Percentiles rank a stretch among this genome's conserved stretches.
Evolutionary conservation across 2,888 invertebrate species (phyloP).

Genomic region (Pheosia gnoma): DNA sequence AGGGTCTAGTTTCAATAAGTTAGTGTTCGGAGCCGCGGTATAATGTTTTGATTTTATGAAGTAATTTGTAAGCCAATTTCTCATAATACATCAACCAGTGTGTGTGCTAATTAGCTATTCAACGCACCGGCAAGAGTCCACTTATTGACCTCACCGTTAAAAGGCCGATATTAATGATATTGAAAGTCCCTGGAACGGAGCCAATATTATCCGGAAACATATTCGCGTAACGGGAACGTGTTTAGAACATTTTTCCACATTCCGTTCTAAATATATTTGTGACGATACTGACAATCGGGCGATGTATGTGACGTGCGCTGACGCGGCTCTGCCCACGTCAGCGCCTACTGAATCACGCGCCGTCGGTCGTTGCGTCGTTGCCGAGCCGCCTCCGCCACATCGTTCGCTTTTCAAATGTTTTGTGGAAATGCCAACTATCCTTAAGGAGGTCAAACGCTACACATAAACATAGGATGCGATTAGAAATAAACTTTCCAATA

Average conservation of each 20-base stretch:
- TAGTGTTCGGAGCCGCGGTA: not conserved
- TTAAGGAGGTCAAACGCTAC: too few relatives aligned
- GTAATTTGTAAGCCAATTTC: not conserved
- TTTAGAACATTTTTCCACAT: slow-evolving; percentile 65
- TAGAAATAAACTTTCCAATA: too few relatives aligned
- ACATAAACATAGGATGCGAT: too few relatives aligned
- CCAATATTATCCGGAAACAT: slow-evolving; percentile 71
- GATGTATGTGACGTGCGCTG: slow-evolving; percentile 64
- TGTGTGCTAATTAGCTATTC: not conserved
- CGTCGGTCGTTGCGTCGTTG: not conserved
- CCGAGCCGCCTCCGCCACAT: not conserved
- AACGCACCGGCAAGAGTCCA: not conserved
- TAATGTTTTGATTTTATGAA: not conserved
- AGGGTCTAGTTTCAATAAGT: too few relatives aligned
- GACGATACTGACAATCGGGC: slow-evolving; percentile 55
- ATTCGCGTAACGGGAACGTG: slow-evolving; percentile 54
- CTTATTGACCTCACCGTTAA: slow-evolving; percentile 19
- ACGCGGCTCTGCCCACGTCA: slow-evolving; percentile 70
- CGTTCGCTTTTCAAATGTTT: not conserved
- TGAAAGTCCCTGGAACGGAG: slow-evolving; percentile 54
- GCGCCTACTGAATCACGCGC: slow-evolving; percentile 71
- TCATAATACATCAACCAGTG: not conserved
- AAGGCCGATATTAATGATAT: slow-evolving; percentile 40
- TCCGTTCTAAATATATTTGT: slow-evolving; percentile 77
- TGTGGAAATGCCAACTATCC: too few relatives aligned